phyloP scores from a whole-genome alignment of 2,888 invertebrate species.

The Drosophila infuscata region DNA sequence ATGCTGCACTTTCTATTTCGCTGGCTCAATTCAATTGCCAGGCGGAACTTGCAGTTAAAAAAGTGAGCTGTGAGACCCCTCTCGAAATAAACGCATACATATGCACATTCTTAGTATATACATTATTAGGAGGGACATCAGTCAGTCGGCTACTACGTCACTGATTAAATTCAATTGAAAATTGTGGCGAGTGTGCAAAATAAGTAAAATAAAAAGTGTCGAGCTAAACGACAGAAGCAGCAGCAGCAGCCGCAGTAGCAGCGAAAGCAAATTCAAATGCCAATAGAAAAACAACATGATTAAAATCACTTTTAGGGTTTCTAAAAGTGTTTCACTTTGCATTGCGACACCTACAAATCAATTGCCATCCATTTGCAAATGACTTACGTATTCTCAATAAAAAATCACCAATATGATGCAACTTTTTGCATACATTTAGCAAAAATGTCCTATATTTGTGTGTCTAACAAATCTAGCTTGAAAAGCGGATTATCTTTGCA shows the following conservation, averaged over 20 bases:
- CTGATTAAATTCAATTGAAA: slow-evolving; percentile 80
- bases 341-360: slow-evolving; percentile 12
- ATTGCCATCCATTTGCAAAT: background rate
- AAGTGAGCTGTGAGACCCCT: slow-evolving; percentile 21
- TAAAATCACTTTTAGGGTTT: slow-evolving; percentile 70
- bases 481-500: slow-evolving; percentile 20
- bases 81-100: slow-evolving; percentile 10
- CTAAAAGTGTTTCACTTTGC: slow-evolving; percentile 23
- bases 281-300: slow-evolving; percentile 51
- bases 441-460: background rate
- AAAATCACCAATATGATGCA: background rate
- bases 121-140: slow-evolving; percentile 7
- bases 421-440: background rate
- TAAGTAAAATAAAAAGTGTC: slow-evolving; percentile 4
- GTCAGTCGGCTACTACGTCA: slow-evolving; percentile 56
- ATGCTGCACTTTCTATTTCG: slow-evolving; percentile 63
- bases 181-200: slow-evolving; percentile 35
- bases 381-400: slow-evolving; percentile 33
- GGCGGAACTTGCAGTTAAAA: slow-evolving; percentile 46
- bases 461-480: slow-evolving; percentile 6
- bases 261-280: slow-evolving; percentile 39
- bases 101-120: slow-evolving; percentile 7
- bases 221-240: slow-evolving; percentile 6
- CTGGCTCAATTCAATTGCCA: slow-evolving; percentile 26
- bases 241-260: slow-evolving; percentile 1